These are phyloP conservation scores for Spondyliosoma cantharus DNA, from an alignment of 2,797 vertebrate species.

Conservation along the genomic window DNA sequence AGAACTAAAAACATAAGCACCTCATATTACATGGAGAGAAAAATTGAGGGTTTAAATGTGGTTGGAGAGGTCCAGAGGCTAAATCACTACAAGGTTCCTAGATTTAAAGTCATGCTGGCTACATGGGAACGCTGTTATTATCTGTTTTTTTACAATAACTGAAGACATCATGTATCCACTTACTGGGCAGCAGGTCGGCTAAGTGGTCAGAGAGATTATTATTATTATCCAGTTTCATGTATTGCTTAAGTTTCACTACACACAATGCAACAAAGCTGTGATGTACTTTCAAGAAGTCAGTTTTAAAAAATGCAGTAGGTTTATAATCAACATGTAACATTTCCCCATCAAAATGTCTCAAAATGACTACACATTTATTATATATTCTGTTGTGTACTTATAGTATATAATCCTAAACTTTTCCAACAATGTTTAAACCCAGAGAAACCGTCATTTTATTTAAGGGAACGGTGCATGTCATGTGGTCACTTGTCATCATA, in stretches of 20 bases:
- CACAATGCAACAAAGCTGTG: background rate
- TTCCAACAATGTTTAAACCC: too few relatives aligned
- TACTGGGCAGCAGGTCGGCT: slow-evolving; percentile 11
- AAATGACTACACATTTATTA: too few relatives aligned
- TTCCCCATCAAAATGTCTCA: too few relatives aligned
- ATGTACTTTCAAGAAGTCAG: background rate
- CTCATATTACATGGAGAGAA: slow-evolving; percentile 44
- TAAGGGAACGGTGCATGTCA: too few relatives aligned
- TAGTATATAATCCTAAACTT: too few relatives aligned
- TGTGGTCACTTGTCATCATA: too few relatives aligned
- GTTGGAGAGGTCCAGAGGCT: slow-evolving; percentile 42
- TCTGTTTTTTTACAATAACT: slow-evolving; percentile 36
- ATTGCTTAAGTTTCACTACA: background rate
- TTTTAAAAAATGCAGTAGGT: background rate
- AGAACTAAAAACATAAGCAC: slow-evolving; percentile 54
- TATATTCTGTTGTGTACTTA: too few relatives aligned
- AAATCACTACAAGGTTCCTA: slow-evolving; percentile 46
- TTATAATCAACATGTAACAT: background rate
- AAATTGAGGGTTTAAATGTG: slow-evolving; percentile 45
- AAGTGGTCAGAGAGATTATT: slow-evolving; percentile 32
- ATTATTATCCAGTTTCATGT: slow-evolving; percentile 7
- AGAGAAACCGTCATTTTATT: too few relatives aligned
- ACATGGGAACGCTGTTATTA: slow-evolving; percentile 48
- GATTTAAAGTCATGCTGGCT: slow-evolving; percentile 41
- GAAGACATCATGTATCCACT: slow-evolving; percentile 13